Evolutionary conservation across 2,888 invertebrate species (phyloP).

Genomic region (Parochlus steinenii): DNA sequence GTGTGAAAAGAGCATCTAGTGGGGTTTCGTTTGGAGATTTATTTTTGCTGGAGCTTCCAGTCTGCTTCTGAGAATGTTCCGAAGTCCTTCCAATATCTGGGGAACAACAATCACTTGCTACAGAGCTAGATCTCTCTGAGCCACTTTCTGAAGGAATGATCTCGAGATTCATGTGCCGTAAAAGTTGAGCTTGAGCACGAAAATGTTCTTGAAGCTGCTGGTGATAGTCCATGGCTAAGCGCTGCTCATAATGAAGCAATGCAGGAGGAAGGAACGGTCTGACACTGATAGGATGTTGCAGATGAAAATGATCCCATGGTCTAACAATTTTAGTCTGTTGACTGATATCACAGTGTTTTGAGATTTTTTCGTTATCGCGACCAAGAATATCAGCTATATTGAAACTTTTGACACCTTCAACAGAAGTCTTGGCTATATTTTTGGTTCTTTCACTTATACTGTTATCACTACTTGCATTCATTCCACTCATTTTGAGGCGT

Average conservation of each 20-base stretch:
- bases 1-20: slow-evolving; percentile 88
- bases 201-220: slow-evolving; percentile 34
- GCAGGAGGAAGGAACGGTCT: slow-evolving; percentile 34
- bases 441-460: slow-evolving; percentile 25
- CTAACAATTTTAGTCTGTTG: slow-evolving; percentile 54
- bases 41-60: slow-evolving; percentile 17
- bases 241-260: slow-evolving; percentile 48
- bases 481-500: slow-evolving; percentile 58
- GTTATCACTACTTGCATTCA: slow-evolving; percentile 22
- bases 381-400: slow-evolving; percentile 81
- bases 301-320: slow-evolving; percentile 77
- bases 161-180: slow-evolving; percentile 32
- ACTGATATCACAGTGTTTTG: slow-evolving; percentile 6
- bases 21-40: slow-evolving; percentile 49
- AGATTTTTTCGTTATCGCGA: slow-evolving; percentile 33
- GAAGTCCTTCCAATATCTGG: slow-evolving; percentile 39
- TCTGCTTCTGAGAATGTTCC: slow-evolving; percentile 22
- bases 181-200: slow-evolving; percentile 33
- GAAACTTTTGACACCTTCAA: slow-evolving; percentile 77
- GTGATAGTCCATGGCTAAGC: slow-evolving; percentile 39
- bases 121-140: slow-evolving; percentile 55
- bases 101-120: slow-evolving; percentile 63
- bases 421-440: slow-evolving; percentile 21
- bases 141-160: slow-evolving; percentile 43
- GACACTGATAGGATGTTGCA: slow-evolving; percentile 36